Base-by-base conservation (phyloP, 2,113 vertebrate species). In the Otis tarda region DNA sequence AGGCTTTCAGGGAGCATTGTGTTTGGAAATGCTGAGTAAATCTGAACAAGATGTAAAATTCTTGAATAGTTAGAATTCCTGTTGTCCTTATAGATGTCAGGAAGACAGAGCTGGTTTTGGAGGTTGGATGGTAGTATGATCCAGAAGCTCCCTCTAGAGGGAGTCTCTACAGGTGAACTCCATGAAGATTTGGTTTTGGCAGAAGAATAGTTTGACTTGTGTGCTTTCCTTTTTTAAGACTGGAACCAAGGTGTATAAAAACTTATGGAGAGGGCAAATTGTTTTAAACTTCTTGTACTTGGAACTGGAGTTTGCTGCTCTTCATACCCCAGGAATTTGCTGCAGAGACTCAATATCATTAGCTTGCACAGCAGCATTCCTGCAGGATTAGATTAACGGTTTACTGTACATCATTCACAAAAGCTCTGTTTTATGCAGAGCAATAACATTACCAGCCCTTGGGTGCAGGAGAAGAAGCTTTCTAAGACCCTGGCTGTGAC, bases 111-210 rank as follows among this genome's bases (percentile, higher is more conserved):
- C 24, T 19, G 13, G 4, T 41, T 78, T 90, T 83, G 52, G 49
- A 76, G 24, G 49, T 77, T 82, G 27, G 14, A 10, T 60, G 25
- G 12, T 41, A 41, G 37, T 35, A 20, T 0, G 0, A 87, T 87
- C 16, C 37, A 30, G 83, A 69, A 82, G 89, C 94, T 92, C 96
- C 96, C 80, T 94, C 96, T 96, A 90, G 61, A 55, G 85, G 83
- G 35, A 76, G 41, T 67, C 23, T 59, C 63, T 45, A 18, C 37
- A n/a, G 13, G 30, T 68, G 80, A 87, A 53, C 24, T 80, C 47
- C 27, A 25, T 23, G 20, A 56, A n/a, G 24, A 60, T 84, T 9
- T 55, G 45, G 11, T 52, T 93, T 91, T 65, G 39, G 27, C 56
- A 47, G 75, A 91, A 74, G 14, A 81, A 56, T 64, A 0, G 0